A percentile compares a stretch with the other conserved stretches of the same genome.
Conservation (phyloP, 2,888 invertebrate species). For the Cataglyphis cursor region DNA sequence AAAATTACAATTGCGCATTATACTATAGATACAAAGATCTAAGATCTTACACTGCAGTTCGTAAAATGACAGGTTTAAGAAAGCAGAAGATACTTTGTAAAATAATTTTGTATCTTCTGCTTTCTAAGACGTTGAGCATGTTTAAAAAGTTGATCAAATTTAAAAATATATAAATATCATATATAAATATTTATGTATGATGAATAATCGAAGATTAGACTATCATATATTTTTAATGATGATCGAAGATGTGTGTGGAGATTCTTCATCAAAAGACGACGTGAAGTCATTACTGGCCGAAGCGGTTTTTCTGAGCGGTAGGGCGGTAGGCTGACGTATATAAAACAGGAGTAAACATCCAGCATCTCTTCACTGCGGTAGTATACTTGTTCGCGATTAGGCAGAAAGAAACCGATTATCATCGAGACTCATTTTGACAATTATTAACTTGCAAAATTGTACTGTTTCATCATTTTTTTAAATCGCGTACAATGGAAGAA, state of each 20-base stretch:
- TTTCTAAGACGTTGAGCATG: not conserved
- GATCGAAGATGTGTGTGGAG: not conserved
- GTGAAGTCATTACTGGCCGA: not conserved
- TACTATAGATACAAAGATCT: not conserved
- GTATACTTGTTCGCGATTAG: slow-evolving; percentile 56
- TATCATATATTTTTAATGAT: not conserved
- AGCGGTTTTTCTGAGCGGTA: slow-evolving; percentile 74
- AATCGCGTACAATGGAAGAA: not conserved
- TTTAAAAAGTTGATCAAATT: not conserved
- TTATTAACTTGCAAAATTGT: not conserved
- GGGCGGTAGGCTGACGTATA: slow-evolving; percentile 73
- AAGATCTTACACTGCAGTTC: not conserved
- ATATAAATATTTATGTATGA: not conserved
- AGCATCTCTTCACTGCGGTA: slow-evolving; percentile 77
- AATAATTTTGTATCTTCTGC: not conserved
- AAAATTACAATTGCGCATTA: not conserved
- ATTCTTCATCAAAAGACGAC: slow-evolving; percentile 13
- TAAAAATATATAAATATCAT: not conserved
- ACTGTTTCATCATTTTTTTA: slow-evolving; percentile 18
- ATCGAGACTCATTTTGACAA: not conserved
- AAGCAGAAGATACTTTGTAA: not conserved
- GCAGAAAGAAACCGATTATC: not conserved
- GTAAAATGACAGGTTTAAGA: not conserved
- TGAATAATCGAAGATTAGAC: not conserved
- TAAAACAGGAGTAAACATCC: slow-evolving; percentile 80